These are phyloP conservation scores for Lithobates pipiens DNA, from an alignment of 2,797 vertebrate species.

Conservation along the genomic window DNA sequence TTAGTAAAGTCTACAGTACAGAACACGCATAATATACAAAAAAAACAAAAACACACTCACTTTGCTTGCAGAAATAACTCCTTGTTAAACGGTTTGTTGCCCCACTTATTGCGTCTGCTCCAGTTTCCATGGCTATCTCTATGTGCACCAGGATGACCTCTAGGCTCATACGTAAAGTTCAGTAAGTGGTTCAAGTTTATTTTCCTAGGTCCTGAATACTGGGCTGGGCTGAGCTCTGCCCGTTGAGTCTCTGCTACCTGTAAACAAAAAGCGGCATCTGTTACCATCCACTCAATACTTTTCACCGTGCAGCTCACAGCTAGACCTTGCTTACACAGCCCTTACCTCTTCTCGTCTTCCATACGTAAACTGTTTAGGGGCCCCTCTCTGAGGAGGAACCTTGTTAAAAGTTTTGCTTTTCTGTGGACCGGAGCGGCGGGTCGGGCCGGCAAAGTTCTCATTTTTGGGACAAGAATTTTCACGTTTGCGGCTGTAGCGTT, in stretches of 20 bases:
- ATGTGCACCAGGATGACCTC: conserved; percentile 83
- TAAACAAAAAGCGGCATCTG: conserved; percentile 5
- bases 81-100: conserved; percentile 98
- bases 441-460: conserved; percentile 86
- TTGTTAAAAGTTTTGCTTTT: conserved; percentile 99
- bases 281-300: conserved; percentile 4
- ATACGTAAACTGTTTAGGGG: conserved; percentile 71
- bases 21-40: not conserved
- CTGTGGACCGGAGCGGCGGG: conserved; percentile 95
- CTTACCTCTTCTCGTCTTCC: conserved; percentile 98
- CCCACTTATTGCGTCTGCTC: conserved; percentile 97
- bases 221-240: conserved; percentile 99
- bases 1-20: not conserved
- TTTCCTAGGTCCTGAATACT: conserved; percentile 97
- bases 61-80: conserved; percentile 98
- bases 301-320: not conserved
- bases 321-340: not conserved
- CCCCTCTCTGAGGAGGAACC: conserved; percentile 90
- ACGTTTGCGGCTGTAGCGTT: conserved; percentile 91
- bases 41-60: conserved; percentile 75
- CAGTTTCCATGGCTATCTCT: conserved; percentile 86
- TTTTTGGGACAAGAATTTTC: conserved; percentile 91
- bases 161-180: conserved; percentile 98
- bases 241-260: conserved; percentile 96
- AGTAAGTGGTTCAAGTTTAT: conserved; percentile 97